Conservation (phyloP, 2,888 invertebrate species). For the Panopea generosa region DNA sequence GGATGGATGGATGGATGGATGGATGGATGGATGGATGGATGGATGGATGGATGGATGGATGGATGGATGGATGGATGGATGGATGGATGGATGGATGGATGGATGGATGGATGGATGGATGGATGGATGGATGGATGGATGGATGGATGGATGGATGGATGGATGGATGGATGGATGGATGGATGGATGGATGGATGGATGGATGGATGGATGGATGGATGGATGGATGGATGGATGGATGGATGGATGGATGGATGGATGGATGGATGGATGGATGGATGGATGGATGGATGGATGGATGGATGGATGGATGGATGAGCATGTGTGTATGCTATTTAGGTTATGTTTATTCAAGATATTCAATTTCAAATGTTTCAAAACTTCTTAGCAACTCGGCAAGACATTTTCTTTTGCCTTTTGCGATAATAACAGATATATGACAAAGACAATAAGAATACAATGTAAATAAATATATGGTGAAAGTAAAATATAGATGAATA, state of each 20-base stretch:
- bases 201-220: conserved; percentile 14
- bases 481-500: too few species aligned
- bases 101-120: conserved; percentile 14
- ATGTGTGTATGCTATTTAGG: too few species aligned
- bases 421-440: too few species aligned
- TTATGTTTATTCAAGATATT: too few species aligned
- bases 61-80: conserved; percentile 14
- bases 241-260: conserved; percentile 14
- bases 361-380: too few species aligned
- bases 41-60: conserved; percentile 14
- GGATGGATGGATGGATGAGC: conserved; percentile 14
- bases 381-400: too few species aligned
- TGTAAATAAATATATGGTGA: too few species aligned
- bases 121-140: conserved; percentile 14
- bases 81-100: conserved; percentile 14
- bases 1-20: conserved; percentile 14
- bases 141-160: conserved; percentile 14
- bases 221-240: conserved; percentile 14
- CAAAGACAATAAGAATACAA: too few species aligned
- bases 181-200: conserved; percentile 14
- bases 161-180: conserved; percentile 14
- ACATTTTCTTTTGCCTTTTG: too few species aligned
- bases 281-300: conserved; percentile 5
- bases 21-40: conserved; percentile 14
- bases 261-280: conserved; percentile 14